phyloP scores from a whole-genome alignment of 1,140 invertebrate genomes.

The Heliconius nattereri region DNA sequence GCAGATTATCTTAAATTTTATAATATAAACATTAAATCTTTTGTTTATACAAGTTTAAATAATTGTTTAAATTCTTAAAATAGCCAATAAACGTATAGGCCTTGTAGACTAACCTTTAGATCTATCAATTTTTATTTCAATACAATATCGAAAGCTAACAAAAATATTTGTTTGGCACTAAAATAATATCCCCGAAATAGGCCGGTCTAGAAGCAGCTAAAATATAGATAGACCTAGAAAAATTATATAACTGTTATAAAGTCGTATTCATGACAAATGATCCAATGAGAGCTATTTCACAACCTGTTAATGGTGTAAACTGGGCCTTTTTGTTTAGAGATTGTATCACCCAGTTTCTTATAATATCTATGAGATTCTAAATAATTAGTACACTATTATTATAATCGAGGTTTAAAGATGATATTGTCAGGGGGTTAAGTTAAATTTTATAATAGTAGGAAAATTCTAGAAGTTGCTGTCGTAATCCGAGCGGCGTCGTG shows the following conservation, averaged over 20 bases:
- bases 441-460: conserved; percentile 47
- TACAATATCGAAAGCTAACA: conserved; percentile 56
- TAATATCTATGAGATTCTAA: conserved; percentile 30
- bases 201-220: conserved; percentile 66
- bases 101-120: conserved; percentile 33
- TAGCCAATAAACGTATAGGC: conserved; percentile 42
- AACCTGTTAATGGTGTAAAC: conserved; percentile 62
- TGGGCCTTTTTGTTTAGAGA: conserved; percentile 11
- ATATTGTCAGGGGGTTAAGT: conserved; percentile 74
- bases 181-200: conserved; percentile 53
- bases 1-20: conserved; percentile 64
- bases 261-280: conserved; percentile 40
- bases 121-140: conserved; percentile 34
- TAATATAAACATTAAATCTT: conserved; percentile 40
- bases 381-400: conserved; percentile 33
- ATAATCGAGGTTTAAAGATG: conserved; percentile 64
- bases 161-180: conserved; percentile 62
- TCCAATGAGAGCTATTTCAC: conserved; percentile 57
- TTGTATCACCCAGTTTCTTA: conserved; percentile 18
- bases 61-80: conserved; percentile 27
- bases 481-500: conserved; percentile 83
- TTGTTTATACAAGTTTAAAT: conserved; percentile 32
- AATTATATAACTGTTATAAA: conserved; percentile 28
- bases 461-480: conserved; percentile 82
- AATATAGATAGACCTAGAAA: conserved; percentile 44